Base-by-base conservation (phyloP, 2,113 vertebrate species). In the Bagarius yarrelli region DNA sequence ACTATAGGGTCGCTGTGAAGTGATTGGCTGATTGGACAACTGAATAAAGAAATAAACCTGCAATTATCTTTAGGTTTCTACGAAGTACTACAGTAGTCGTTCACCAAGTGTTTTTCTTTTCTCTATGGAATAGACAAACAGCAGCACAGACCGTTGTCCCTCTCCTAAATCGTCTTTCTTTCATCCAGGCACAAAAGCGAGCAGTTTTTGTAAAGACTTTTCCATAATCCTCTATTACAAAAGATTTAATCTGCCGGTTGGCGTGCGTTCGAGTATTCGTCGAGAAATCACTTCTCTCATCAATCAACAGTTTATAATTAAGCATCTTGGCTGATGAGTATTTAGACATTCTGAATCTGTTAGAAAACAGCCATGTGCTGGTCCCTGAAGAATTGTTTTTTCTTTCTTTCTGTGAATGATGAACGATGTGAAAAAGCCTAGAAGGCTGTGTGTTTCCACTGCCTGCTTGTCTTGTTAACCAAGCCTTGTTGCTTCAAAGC, bases 381-480 rank as follows among this genome's bases (percentile, higher is more conserved):
- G 78, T 83, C 78, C 61, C 84, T 57, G 27, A 79, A 76, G 61
- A 44, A 40, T 69, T 6, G 23, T 44, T 44, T 44, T 15, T 36
- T 36, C 27, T 47, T 1, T 50, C 8, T 30, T 30, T 59, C 70
- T 34, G 73, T 81, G 85, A 87, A 75, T 83, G 86, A 87, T 71
- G 80, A 84, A 85, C 61, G 84, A 64, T 79, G 63, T 64, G 64
- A 69, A 47, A n/a, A 61, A 78, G 80, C 72, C 64, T 50, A 27
- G 61, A 80, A 79, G 77, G 27, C 70, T 55, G 40, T 36, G 63
- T 67, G 70, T 53, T 79, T 69, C 61, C 79, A 55, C 50, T 50
- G 79, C 13, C 67, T 16, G 77, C 80, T 83, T 84, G 83, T 81
- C 84, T 84, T 83, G 84, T 86, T 85, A 87, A 81, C 80, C 66